Conservation (phyloP, 2,888 invertebrate genomes). For the Lacanobia wlatinum region DNA sequence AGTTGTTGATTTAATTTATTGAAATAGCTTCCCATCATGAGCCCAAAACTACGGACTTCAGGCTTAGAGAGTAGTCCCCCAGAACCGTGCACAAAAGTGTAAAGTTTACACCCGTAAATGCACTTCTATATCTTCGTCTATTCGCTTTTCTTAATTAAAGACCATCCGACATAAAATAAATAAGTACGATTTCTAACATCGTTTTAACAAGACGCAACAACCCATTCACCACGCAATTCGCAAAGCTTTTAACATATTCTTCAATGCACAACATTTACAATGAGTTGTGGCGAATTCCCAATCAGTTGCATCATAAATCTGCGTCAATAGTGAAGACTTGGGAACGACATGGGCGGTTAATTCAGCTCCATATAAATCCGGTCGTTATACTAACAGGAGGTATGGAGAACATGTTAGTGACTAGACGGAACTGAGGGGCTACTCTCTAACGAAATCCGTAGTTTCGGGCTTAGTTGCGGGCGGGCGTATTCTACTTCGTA, state of each 20-base stretch:
- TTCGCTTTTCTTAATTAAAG: background rate
- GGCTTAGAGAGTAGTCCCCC: too few relatives aligned
- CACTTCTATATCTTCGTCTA: background rate
- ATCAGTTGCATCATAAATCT: constrained; percentile 76
- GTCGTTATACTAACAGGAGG: constrained; percentile 66
- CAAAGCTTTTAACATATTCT: constrained; percentile 66
- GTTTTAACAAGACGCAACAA: constrained; percentile 21
- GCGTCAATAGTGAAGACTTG: constrained; percentile 65
- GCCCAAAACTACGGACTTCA: too few relatives aligned
- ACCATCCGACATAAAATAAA: background rate
- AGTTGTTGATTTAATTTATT: background rate
- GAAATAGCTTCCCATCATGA: background rate
- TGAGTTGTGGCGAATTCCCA: constrained; percentile 73
- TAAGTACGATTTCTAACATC: constrained; percentile 15
- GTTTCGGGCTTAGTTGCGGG: too few relatives aligned
- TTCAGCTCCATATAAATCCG: constrained; percentile 69
- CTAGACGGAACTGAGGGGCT: constrained; percentile 37
- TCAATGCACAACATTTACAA: constrained; percentile 64
- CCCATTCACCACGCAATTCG: constrained; percentile 31
- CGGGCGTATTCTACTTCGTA: too few relatives aligned
- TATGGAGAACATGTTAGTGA: constrained; percentile 42
- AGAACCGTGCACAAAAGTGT: background rate
- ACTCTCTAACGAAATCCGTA: too few relatives aligned
- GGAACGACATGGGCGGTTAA: constrained; percentile 72
- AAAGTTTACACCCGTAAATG: background rate